Evolutionary conservation across 2,797 vertebrate species (phyloP).

Genomic region (Spinibarbus caldwelli): DNA sequence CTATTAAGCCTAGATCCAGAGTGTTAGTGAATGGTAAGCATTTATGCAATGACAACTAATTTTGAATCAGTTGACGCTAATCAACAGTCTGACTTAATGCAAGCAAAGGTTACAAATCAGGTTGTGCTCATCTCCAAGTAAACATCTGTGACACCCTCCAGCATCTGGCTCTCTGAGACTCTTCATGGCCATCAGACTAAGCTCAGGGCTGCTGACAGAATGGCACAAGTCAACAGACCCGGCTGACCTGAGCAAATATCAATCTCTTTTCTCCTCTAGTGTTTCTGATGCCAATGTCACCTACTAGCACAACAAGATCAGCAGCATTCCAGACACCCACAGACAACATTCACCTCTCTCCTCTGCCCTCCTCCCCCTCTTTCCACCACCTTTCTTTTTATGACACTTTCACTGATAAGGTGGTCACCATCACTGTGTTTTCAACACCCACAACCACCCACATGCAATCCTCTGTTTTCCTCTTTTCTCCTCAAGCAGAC

Average conservation of each 20-base stretch:
- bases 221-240: slow-evolving; percentile 7
- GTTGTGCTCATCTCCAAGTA: neutral
- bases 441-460: neutral
- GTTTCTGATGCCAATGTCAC: slow-evolving; percentile 6
- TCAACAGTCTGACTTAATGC: neutral
- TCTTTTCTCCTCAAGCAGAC: neutral
- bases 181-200: slow-evolving; percentile 8
- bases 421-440: neutral
- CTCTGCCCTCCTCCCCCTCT: neutral
- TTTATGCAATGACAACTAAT: neutral
- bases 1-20: neutral
- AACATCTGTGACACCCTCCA: neutral
- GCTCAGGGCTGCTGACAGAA: slow-evolving; percentile 12
- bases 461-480: neutral
- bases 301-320: slow-evolving; percentile 20
- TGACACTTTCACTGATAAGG: slow-evolving; percentile 1
- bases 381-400: neutral
- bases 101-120: neutral
- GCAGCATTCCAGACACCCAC: slow-evolving; percentile 12
- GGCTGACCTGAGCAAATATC: slow-evolving; percentile 28
- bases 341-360: slow-evolving; percentile 12
- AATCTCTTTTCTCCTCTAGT: slow-evolving; percentile 11
- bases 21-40: neutral
- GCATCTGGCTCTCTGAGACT: slow-evolving; percentile 20
- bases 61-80: neutral